These are phyloP conservation scores for Salminus brasiliensis DNA, from an alignment of 2,113 vertebrate genomes.

Conservation along the genomic window DNA sequence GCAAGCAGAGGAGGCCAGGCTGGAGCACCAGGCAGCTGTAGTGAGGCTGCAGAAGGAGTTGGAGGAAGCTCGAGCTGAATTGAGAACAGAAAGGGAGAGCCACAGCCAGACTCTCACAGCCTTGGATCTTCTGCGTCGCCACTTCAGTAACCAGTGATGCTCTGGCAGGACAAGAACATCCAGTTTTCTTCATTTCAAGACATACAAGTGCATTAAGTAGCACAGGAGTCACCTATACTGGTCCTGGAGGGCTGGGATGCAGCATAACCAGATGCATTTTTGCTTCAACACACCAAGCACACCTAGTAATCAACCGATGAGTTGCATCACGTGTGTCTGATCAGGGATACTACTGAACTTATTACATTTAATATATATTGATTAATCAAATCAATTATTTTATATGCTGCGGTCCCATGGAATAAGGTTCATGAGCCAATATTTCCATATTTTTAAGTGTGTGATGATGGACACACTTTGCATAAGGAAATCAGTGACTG, in stretches of 20 bases:
- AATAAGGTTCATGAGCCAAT: too few species aligned
- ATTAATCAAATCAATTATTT: too few species aligned
- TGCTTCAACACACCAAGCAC: neutral
- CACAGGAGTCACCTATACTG: neutral
- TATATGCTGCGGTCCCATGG: too few species aligned
- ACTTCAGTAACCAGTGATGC: constrained; percentile 17
- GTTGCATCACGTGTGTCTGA: too few species aligned
- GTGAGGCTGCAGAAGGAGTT: constrained; percentile 45
- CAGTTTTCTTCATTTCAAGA: constrained; percentile 5
- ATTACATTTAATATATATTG: too few species aligned
- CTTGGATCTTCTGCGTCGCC: constrained; percentile 52
- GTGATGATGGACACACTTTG: too few species aligned
- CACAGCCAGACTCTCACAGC: constrained; percentile 38
- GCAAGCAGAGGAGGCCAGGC: constrained; percentile 48
- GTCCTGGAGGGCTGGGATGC: neutral
- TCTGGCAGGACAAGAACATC: neutral
- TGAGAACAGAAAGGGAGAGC: constrained; percentile 49
- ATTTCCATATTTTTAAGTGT: too few species aligned
- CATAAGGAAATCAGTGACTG: too few species aligned
- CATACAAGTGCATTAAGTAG: neutral
- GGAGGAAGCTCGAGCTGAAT: constrained; percentile 51
- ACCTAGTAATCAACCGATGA: too few species aligned
- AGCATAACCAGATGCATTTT: neutral
- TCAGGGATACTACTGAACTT: too few species aligned
- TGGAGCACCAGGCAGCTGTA: constrained; percentile 39